Evolutionary conservation across 30 jellyfish, hydroid and myxozoan species (phyloP).

Genomic region (Aurelia aurita): DNA sequence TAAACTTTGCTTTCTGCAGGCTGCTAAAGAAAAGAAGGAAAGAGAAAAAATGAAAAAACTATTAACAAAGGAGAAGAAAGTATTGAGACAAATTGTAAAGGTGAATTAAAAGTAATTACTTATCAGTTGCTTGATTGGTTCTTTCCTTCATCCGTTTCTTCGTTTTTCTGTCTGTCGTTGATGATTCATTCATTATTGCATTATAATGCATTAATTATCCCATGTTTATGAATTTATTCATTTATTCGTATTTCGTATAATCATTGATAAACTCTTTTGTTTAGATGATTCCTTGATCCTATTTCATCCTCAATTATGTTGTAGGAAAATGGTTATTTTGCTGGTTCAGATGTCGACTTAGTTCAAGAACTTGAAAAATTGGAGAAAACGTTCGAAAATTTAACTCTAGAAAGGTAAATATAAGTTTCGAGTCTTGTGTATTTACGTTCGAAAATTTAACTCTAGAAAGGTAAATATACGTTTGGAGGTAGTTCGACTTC

Average conservation of each 20-base stretch:
- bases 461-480: slow-evolving; percentile 53
- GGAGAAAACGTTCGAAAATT: slow-evolving; percentile 76
- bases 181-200: too few relatives aligned
- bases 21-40: slow-evolving; percentile 85
- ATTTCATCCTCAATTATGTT: not conserved
- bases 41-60: slow-evolving; percentile 79
- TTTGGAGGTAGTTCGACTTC: too few relatives aligned
- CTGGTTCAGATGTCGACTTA: slow-evolving; percentile 53
- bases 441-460: slow-evolving; percentile 56
- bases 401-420: slow-evolving; percentile 71
- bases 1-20: slow-evolving; percentile 33
- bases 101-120: not conserved
- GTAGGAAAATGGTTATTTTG: slow-evolving; percentile 60
- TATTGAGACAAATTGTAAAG: slow-evolving; percentile 76
- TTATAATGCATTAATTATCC: too few relatives aligned
- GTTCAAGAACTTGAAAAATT: slow-evolving; percentile 76
- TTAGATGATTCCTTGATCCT: not conserved
- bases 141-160: not conserved
- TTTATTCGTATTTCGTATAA: too few relatives aligned
- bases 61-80: slow-evolving; percentile 81
- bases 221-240: too few relatives aligned
- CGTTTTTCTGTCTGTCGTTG: too few relatives aligned
- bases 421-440: too few relatives aligned
- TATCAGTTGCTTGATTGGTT: not conserved
- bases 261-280: too few relatives aligned